Conservation (phyloP, 2,888 invertebrate genomes). For the Plutella xylostella region DNA sequence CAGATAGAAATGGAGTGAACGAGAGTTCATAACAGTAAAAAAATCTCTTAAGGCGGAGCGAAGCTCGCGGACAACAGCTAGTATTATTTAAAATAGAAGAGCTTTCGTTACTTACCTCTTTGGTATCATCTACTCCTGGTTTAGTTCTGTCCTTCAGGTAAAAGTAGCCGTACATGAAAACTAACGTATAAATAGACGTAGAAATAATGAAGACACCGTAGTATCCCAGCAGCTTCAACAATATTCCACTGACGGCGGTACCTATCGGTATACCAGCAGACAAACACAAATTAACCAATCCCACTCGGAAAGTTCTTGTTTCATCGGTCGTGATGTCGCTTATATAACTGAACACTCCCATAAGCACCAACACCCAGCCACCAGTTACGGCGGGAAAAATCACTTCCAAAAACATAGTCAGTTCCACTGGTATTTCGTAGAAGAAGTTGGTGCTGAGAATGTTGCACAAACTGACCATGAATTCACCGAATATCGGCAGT, state of each 20-base stretch:
- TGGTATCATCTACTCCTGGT: slow-evolving; percentile 23
- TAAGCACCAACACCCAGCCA: slow-evolving; percentile 64
- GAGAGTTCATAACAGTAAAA: too few relatives aligned
- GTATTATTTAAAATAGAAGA: too few relatives aligned
- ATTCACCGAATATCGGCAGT: slow-evolving; percentile 64
- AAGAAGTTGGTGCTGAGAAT: slow-evolving; percentile 66
- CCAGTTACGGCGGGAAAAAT: slow-evolving; percentile 67
- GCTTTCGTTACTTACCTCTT: slow-evolving; percentile 34
- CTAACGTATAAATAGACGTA: slow-evolving; percentile 44
- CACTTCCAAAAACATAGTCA: slow-evolving; percentile 63
- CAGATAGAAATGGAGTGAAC: too few relatives aligned
- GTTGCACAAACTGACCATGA: slow-evolving; percentile 54
- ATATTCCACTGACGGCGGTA: slow-evolving; percentile 63
- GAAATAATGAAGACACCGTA: slow-evolving; percentile 50
- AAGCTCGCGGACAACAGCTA: too few relatives aligned
- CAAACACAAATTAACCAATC: slow-evolving; percentile 69
- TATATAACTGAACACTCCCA: slow-evolving; percentile 73
- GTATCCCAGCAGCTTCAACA: slow-evolving; percentile 49
- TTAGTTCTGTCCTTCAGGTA: slow-evolving; percentile 46
- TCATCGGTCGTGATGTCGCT: slow-evolving; percentile 68
- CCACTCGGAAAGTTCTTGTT: slow-evolving; percentile 70
- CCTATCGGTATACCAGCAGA: slow-evolving; percentile 70
- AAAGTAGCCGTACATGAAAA: slow-evolving; percentile 43
- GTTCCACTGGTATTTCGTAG: slow-evolving; percentile 61
- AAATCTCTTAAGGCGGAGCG: too few relatives aligned